Conservation (phyloP, 2,797 vertebrate species). For the Phylloscopus collybita region DNA sequence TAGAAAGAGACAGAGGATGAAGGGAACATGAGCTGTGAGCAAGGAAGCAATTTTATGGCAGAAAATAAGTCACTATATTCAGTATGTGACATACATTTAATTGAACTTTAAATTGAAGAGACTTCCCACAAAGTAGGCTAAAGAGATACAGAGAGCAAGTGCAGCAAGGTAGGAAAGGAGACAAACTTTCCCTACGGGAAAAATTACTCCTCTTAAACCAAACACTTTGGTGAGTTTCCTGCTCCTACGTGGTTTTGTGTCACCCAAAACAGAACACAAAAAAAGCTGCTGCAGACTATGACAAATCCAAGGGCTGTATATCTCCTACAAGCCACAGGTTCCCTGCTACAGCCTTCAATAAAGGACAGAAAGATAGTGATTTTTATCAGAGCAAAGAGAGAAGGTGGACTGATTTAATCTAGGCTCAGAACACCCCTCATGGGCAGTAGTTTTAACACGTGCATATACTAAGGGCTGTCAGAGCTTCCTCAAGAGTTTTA, state of each 20-base stretch:
- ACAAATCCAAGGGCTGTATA: neutral
- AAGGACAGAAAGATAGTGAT: neutral
- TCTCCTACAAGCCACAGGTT: neutral
- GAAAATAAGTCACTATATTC: neutral
- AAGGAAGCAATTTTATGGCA: neutral
- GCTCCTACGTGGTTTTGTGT: neutral
- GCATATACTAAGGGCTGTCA: rapidly evolving
- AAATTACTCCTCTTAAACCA: neutral
- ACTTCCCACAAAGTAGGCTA: neutral
- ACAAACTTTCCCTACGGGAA: neutral
- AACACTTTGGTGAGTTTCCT: neutral
- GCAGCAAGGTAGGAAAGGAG: neutral
- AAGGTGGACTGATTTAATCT: neutral
- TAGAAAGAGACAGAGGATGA: neutral
- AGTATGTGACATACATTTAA: neutral
- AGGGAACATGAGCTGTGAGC: neutral
- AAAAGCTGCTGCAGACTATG: neutral
- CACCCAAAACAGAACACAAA: neutral
- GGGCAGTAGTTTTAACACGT: neutral
- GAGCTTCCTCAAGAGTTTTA: neutral
- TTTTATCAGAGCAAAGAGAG: neutral
- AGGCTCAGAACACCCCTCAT: neutral
- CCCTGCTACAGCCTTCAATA: neutral
- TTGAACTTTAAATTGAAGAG: neutral
- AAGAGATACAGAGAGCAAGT: neutral